Conservation (phyloP, 2,113 vertebrate genomes). For the Plectropomus leopardus region DNA sequence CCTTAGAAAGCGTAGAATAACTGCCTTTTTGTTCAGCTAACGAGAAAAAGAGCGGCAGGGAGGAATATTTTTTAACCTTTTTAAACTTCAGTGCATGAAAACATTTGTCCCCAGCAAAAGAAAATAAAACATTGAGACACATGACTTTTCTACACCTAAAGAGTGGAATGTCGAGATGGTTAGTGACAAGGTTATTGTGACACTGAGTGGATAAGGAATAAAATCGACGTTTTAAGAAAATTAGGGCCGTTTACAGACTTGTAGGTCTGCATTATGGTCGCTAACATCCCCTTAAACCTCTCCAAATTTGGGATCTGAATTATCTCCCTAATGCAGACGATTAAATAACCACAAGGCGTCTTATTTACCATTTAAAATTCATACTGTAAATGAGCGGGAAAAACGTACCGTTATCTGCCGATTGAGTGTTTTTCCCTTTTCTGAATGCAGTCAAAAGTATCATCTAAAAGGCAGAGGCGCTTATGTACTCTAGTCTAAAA, state of each 20-base stretch:
- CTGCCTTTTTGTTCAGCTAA: conserved; percentile 95
- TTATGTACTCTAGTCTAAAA: not conserved
- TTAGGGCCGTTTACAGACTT: not conserved
- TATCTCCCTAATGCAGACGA: not conserved
- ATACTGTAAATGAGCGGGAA: not conserved
- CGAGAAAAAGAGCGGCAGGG: conserved; percentile 79
- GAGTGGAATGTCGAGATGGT: conserved; percentile 90
- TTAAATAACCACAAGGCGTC: not conserved
- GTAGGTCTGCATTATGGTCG: not conserved
- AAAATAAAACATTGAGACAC: conserved; percentile 84
- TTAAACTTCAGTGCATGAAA: conserved; percentile 92
- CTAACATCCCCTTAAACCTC: not conserved
- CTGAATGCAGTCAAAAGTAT: not conserved
- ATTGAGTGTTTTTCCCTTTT: not conserved
- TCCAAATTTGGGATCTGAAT: not conserved
- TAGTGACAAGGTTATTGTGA: conserved; percentile 84
- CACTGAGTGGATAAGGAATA: conserved; percentile 78
- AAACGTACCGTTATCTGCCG: not conserved
- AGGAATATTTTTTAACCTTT: conserved; percentile 72
- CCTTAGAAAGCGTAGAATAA: conserved; percentile 93
- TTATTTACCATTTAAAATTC: too few species aligned
- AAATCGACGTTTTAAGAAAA: not conserved
- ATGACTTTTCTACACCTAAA: conserved; percentile 86
- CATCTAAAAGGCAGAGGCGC: not conserved
- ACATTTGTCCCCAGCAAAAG: conserved; percentile 88